Evolutionary conservation across 1,140 invertebrate genomes (phyloP).

Genomic region (Popillia japonica): DNA sequence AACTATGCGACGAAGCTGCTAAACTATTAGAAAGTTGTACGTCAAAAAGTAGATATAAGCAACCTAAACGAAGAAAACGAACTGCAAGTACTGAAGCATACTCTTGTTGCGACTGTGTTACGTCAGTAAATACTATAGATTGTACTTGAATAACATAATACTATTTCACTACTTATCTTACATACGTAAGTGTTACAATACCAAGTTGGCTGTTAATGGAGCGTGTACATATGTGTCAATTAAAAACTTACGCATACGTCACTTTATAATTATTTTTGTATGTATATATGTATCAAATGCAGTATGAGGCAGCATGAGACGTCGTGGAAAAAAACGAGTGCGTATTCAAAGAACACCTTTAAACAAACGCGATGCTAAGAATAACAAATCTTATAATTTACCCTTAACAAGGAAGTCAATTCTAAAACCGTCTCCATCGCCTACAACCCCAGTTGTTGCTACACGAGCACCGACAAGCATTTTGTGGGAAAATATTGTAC

Average conservation of each 20-base stretch:
- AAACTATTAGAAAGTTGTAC: not conserved
- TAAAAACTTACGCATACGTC: slow-evolving; percentile 12
- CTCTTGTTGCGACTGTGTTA: not conserved
- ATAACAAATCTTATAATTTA: not conserved
- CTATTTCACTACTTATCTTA: not conserved
- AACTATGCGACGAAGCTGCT: not conserved
- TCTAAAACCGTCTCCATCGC: not conserved
- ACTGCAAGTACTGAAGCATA: not conserved
- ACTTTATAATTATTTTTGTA: not conserved
- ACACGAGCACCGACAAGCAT: not conserved
- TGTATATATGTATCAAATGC: not conserved
- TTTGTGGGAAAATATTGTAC: slow-evolving; percentile 11
- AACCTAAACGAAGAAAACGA: not conserved
- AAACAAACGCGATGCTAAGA: not conserved
- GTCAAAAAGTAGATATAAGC: not conserved
- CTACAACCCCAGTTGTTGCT: not conserved
- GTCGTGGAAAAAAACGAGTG: not conserved
- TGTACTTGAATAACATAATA: no score
- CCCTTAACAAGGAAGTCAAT: not conserved
- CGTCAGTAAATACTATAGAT: not conserved
- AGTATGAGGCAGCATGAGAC: not conserved
- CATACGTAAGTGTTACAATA: not conserved
- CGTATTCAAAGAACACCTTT: not conserved
- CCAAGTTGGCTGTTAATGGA: not conserved
- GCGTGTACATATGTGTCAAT: not conserved